These are phyloP conservation scores for Polyommatus icarus DNA, from an alignment of 2,888 invertebrate species.

Conservation along the genomic window DNA sequence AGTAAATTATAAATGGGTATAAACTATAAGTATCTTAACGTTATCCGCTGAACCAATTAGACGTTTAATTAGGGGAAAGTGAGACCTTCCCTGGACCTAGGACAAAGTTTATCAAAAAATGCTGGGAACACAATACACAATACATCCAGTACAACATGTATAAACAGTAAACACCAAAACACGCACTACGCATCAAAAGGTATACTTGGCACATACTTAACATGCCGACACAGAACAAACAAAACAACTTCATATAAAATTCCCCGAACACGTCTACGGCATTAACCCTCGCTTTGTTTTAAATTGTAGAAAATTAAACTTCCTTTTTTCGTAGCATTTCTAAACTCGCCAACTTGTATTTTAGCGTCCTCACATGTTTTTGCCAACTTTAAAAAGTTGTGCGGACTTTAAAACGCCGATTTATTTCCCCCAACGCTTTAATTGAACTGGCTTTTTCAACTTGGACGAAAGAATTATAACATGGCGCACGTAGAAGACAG, in stretches of 20 bases:
- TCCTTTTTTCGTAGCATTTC: slow-evolving; percentile 77
- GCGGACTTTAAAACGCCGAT: slow-evolving; percentile 65
- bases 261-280: slow-evolving; percentile 62
- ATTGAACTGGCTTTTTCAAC: slow-evolving; percentile 52
- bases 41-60: too few relatives aligned
- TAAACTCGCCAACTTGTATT: slow-evolving; percentile 77
- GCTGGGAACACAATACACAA: too few relatives aligned
- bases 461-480: not conserved
- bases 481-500: not conserved
- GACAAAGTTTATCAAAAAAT: too few relatives aligned
- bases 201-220: slow-evolving; percentile 2
- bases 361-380: slow-evolving; percentile 76
- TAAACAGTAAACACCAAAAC: not conserved
- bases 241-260: slow-evolving; percentile 28
- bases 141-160: too few relatives aligned
- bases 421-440: slow-evolving; percentile 65
- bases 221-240: slow-evolving; percentile 10
- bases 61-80: too few relatives aligned
- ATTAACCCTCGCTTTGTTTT: slow-evolving; percentile 73
- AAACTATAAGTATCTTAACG: too few relatives aligned
- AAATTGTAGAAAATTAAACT: slow-evolving; percentile 76
- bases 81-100: too few relatives aligned
- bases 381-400: slow-evolving; percentile 70
- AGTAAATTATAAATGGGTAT: too few relatives aligned
- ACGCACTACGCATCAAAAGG: not conserved